phyloP scores from a whole-genome alignment of 1,140 invertebrate species.

The Pogonomyrmex californicus region DNA sequence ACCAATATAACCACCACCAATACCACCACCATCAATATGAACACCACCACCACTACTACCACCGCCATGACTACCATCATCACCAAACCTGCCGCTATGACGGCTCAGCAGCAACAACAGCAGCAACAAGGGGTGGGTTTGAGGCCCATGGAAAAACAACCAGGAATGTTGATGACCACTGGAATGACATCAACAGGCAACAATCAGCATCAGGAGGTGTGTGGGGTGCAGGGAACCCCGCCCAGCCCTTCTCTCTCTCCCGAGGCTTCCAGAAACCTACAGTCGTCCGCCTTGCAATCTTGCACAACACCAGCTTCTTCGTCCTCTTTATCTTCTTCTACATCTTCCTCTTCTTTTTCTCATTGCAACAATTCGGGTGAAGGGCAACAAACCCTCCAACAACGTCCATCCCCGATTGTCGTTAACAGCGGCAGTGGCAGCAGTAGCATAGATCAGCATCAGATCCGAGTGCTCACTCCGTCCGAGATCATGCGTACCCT shows the following conservation, averaged over 20 bases:
- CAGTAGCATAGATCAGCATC: slow-evolving; percentile 88
- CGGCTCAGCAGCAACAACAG: slow-evolving; percentile 52
- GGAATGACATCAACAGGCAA: slow-evolving; percentile 71
- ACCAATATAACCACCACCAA: slow-evolving; percentile 80
- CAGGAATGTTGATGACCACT: slow-evolving; percentile 56
- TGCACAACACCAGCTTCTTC: slow-evolving; percentile 80
- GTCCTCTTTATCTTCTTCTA: slow-evolving; percentile 61
- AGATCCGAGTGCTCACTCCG: slow-evolving; percentile 94
- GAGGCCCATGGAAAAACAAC: slow-evolving; percentile 43
- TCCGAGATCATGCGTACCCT: slow-evolving; percentile 95
- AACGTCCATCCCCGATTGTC: slow-evolving; percentile 65
- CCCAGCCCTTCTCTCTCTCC: slow-evolving; percentile 84
- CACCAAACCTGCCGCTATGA: slow-evolving; percentile 79
- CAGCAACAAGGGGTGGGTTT: slow-evolving; percentile 49
- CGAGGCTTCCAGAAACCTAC: slow-evolving; percentile 79
- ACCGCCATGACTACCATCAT: slow-evolving; percentile 84
- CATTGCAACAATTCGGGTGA: slow-evolving; percentile 82
- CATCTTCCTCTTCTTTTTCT: slow-evolving; percentile 72
- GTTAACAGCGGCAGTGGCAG: slow-evolving; percentile 42
- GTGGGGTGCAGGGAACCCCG: slow-evolving; percentile 85
- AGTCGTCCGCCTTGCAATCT: slow-evolving; percentile 77
- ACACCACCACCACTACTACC: slow-evolving; percentile 79
- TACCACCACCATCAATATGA: slow-evolving; percentile 83
- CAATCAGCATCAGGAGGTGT: slow-evolving; percentile 86
- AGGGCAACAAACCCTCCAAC: slow-evolving; percentile 79